Percentiles rank a stretch among this genome's conserved stretches.
Evolutionary conservation across 2,888 invertebrate species (phyloP).

Genomic region (Dasysyrphus tricinctus): DNA sequence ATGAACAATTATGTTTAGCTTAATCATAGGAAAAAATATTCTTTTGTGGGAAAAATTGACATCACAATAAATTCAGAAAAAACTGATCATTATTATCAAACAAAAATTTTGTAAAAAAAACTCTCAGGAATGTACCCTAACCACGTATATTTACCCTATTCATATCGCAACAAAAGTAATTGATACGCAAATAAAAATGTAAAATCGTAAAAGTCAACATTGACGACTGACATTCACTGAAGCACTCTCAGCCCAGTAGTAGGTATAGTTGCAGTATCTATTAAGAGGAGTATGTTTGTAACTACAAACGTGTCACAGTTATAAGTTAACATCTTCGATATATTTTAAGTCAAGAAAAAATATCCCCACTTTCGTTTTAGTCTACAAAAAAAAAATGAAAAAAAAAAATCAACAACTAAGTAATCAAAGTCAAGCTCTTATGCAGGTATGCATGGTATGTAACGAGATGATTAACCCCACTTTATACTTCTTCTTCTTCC

Average conservation of each 20-base stretch:
- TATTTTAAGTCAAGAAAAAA: constrained; percentile 46
- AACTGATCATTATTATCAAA: too few relatives aligned
- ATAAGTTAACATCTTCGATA: constrained; percentile 58
- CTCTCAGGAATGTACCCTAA: constrained; percentile 34
- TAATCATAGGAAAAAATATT: too few relatives aligned
- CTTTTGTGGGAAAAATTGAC: too few relatives aligned
- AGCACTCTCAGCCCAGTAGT: constrained; percentile 7
- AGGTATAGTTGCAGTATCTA: constrained; percentile 7
- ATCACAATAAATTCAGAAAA: too few relatives aligned
- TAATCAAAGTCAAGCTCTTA: constrained; percentile 36
- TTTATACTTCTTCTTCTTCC: constrained; percentile 30
- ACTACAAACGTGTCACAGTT: constrained; percentile 47
- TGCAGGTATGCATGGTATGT: constrained; percentile 35
- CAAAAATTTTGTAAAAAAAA: neutral
- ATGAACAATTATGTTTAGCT: too few relatives aligned
- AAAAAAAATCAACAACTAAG: neutral
- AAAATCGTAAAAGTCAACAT: constrained; percentile 56
- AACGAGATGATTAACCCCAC: constrained; percentile 60
- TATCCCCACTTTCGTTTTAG: constrained; percentile 44
- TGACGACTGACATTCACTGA: constrained; percentile 34
- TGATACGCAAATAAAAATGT: constrained; percentile 72
- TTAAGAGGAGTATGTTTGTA: constrained; percentile 23
- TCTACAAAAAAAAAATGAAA: neutral
- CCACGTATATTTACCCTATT: constrained; percentile 21
- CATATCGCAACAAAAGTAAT: constrained; percentile 64